A percentile compares a stretch with the other conserved stretches of the same genome.
Evolutionary conservation across 2,797 vertebrate genomes (phyloP).

Genomic region (Enteromius paludinosus): DNA sequence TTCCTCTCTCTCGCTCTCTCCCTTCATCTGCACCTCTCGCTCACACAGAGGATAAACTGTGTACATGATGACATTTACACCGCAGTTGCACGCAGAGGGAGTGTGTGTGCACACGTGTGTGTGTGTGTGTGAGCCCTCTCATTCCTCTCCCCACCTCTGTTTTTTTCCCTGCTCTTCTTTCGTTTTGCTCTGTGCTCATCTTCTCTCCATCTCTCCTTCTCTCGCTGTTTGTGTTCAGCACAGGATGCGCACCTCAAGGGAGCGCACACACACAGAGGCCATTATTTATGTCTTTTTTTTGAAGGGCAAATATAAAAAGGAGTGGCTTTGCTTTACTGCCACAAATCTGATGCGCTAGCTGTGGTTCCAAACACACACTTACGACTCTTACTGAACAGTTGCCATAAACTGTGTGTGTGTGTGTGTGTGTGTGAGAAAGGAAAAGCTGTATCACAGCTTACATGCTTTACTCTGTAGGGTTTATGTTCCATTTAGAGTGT

Average conservation of each 20-base stretch:
- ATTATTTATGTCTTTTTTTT: constrained; percentile 62
- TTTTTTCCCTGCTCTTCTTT: constrained; percentile 51
- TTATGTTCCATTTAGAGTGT: constrained; percentile 28
- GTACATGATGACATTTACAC: constrained; percentile 68
- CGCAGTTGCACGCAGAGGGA: constrained; percentile 61
- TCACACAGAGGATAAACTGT: constrained; percentile 66
- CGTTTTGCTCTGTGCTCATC: constrained; percentile 51
- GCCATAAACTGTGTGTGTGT: constrained; percentile 20
- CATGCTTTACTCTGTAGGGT: constrained; percentile 7
- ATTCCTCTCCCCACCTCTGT: constrained; percentile 68
- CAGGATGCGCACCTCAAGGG: constrained; percentile 62
- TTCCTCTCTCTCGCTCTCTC: constrained; percentile 65
- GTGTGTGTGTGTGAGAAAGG: constrained; percentile 14
- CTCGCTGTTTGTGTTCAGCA: constrained; percentile 59
- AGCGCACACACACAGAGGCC: constrained; percentile 51
- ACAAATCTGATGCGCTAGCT: constrained; percentile 40
- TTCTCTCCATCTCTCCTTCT: constrained; percentile 52
- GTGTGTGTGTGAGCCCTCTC: constrained; percentile 52
- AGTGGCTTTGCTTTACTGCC: constrained; percentile 56
- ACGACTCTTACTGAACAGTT: constrained; percentile 23
- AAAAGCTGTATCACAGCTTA: constrained; percentile 13
- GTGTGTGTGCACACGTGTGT: constrained; percentile 44
- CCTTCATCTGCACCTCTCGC: constrained; percentile 67
- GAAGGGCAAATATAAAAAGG: constrained; percentile 65
- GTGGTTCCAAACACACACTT: constrained; percentile 47